Conservation (phyloP, 53 echinoderm and acorn worm species). For the Paelopatides confundens region DNA sequence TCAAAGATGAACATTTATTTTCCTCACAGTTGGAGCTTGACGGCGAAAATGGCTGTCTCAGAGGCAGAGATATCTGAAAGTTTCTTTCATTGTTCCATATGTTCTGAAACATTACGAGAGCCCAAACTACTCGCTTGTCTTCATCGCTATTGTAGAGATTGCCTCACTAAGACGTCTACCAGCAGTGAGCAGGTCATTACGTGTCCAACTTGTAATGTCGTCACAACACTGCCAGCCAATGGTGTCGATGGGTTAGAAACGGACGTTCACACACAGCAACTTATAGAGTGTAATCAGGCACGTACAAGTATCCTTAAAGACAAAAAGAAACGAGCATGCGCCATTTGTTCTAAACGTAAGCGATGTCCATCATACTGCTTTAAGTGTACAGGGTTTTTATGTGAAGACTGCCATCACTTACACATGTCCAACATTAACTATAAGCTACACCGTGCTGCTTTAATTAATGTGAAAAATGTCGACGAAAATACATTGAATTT, state of each 20-base stretch:
- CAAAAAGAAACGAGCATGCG: background rate
- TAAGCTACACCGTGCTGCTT: conserved; percentile 12
- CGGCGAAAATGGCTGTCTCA: background rate
- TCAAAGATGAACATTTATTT: too few species aligned
- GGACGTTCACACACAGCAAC: conserved; percentile 28
- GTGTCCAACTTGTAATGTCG: background rate
- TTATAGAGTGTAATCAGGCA: conserved; percentile 16
- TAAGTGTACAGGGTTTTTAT: conserved; percentile 15
- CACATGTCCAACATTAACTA: background rate
- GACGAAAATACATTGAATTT: conserved; percentile 11
- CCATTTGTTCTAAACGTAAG: background rate
- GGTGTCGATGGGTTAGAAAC: conserved; percentile 24
- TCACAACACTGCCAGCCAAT: background rate
- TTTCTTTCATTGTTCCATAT: conserved; percentile 1
- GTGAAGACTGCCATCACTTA: conserved; percentile 25
- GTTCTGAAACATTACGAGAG: background rate
- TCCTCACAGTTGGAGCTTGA: too few species aligned
- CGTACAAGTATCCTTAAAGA: background rate
- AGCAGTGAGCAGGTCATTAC: background rate
- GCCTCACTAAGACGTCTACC: background rate
- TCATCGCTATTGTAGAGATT: conserved; percentile 28
- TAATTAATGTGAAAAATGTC: conserved; percentile 40
- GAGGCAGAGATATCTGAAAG: background rate
- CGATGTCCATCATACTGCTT: conserved; percentile 26
- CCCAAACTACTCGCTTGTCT: conserved; percentile 15